These are phyloP conservation scores for Onthophagus taurus DNA, from an alignment of 1,140 invertebrate species.

Conservation along the genomic window DNA sequence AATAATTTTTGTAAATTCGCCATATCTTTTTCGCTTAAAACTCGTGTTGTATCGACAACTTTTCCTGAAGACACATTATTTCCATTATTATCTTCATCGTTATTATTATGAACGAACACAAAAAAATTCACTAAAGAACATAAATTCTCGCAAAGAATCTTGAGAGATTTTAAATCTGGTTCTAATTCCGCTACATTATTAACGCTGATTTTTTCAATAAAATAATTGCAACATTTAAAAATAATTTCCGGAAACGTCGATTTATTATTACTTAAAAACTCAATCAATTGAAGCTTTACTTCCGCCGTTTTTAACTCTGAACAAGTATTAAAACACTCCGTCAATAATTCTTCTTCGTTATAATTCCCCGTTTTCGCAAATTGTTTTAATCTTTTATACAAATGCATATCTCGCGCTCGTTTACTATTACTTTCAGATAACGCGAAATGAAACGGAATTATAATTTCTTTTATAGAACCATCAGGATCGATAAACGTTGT, in stretches of 20 bases:
- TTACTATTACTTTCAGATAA: constrained; percentile 80
- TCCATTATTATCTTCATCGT: constrained; percentile 10
- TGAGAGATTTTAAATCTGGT: constrained; percentile 20
- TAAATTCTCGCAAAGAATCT: constrained; percentile 26
- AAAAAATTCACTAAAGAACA: constrained; percentile 31
- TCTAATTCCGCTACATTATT: constrained; percentile 19
- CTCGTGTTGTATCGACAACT: constrained; percentile 16
- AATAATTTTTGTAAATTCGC: constrained; percentile 35
- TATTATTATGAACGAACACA: constrained; percentile 16
- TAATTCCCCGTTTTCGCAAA: constrained; percentile 50
- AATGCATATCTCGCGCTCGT: constrained; percentile 75
- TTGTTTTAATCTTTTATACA: constrained; percentile 68
- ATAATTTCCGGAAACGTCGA: constrained; percentile 47
- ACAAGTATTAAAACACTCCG: constrained; percentile 44
- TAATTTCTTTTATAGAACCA: constrained; percentile 69
- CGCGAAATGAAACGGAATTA: constrained; percentile 82
- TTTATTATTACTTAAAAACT: constrained; percentile 57
- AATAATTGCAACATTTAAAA: constrained; percentile 41
- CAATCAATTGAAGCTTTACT: constrained; percentile 59
- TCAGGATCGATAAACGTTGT: constrained; percentile 74
- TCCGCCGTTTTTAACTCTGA: constrained; percentile 64
- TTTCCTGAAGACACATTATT: constrained; percentile 17
- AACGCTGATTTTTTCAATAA: constrained; percentile 32
- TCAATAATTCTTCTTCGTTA: constrained; percentile 41
- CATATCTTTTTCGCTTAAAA: constrained; percentile 32